Evolutionary conservation across 1,140 invertebrate species (phyloP), one percentile per base, ranked within the genome.

Genomic region (Habropoda laboriosa): DNA sequence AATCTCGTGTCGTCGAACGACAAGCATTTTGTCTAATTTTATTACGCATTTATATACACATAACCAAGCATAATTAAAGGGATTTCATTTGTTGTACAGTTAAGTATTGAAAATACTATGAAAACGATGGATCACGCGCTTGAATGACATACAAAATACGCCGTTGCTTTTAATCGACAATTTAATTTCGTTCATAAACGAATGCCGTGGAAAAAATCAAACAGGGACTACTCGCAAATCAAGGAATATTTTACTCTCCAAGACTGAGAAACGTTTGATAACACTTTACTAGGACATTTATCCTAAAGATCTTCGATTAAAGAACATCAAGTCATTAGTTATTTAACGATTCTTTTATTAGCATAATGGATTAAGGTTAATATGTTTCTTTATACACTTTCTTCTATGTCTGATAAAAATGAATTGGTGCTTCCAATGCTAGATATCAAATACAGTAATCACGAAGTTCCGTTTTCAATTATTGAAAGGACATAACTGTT

Each of bases 241-340:
- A 38, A 68, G 53, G 30, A 75, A 77, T 35, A 70, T 72, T 76
- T 67, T 61, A 77, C 51, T 73, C 35, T 73, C 64, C 40, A 82
- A 82, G 81, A 82, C 81, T 82, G 81, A 82, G 49, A 60, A 80
- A 75, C 53, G 57, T 82, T 82, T 82, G 70, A 75, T 68, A 80
- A 68, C 64, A 55, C n/a, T 82, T 82, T 75, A 61, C 38, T 79
- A 79, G 75, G 45, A 66, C 30, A 32, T 63, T 60, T 60, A 58
- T 74, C 70, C 38, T 80, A 71, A 47, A 40, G 42, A 47, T 45
- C 12, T 70, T 60, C n/a, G 16, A 68, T 40, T 66, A 66, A 68
- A 42, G 30, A 71, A 47, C 32, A 21, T 63, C 57, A 12, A 63
- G 76, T 73, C 68, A 73, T 79, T 79, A 73, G 70, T 79, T 64